Percentiles rank a stretch among this genome's conserved stretches.
phyloP scores from a whole-genome alignment of 2,888 invertebrate genomes.

The Dromius quadrimaculatus region DNA sequence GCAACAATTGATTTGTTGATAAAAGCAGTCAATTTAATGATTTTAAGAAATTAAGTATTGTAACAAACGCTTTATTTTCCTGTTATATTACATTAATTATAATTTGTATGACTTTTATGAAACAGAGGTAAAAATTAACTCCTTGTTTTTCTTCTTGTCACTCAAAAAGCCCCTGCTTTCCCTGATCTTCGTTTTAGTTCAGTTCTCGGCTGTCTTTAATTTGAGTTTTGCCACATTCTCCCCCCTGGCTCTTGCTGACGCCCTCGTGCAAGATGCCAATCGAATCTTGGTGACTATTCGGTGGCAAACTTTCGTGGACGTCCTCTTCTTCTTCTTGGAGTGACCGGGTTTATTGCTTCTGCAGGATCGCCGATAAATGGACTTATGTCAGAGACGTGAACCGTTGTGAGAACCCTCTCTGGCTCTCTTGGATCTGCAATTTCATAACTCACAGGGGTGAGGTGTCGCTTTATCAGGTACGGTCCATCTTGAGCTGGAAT shows the following conservation, averaged over 20 bases:
- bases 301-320: not conserved
- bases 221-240: too few species aligned
- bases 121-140: too few species aligned
- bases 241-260: not conserved
- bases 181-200: too few species aligned
- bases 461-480: not conserved
- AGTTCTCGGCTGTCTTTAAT: too few species aligned
- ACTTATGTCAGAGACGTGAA: not conserved
- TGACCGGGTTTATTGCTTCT: slow-evolving; percentile 55
- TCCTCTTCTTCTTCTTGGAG: not conserved
- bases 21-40: too few species aligned
- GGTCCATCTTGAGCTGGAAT: not conserved
- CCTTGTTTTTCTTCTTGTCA: too few species aligned
- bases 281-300: not conserved
- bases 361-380: not conserved
- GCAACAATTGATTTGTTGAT: too few species aligned
- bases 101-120: too few species aligned
- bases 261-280: slow-evolving; percentile 14
- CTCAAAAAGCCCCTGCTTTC: too few species aligned
- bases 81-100: too few species aligned
- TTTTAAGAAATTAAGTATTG: too few species aligned
- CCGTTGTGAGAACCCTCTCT: not conserved
- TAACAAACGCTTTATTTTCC: too few species aligned
- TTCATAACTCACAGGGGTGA: not conserved
- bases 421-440: not conserved